Percentiles rank a stretch among this genome's conserved stretches.
These are phyloP conservation scores for Dendrolimus punctatus DNA, from an alignment of 1,140 invertebrate genomes.

Conservation along the genomic window DNA sequence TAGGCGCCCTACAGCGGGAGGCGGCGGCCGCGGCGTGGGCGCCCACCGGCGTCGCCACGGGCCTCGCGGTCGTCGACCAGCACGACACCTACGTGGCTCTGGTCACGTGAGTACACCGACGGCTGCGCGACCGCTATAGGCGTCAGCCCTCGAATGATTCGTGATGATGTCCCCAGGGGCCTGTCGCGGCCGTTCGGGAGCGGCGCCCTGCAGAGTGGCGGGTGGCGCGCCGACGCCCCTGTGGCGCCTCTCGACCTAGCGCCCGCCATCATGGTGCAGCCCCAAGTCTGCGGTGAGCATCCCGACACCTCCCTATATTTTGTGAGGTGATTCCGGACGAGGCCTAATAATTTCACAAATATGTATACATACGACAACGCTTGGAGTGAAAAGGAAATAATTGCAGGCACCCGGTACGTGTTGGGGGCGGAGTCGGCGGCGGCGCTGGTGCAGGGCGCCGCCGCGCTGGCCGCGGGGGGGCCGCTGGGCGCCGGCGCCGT, in stretches of 20 bases:
- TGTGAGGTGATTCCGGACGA: neutral
- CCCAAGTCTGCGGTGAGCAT: slow-evolving; percentile 37
- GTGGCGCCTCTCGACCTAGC: slow-evolving; percentile 37
- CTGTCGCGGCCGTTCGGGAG: slow-evolving; percentile 38
- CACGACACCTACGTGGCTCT: slow-evolving; percentile 80
- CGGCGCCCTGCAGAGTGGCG: slow-evolving; percentile 9
- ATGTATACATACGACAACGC: too few species aligned
- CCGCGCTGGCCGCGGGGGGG: slow-evolving; percentile 21
- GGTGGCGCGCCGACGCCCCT: slow-evolving; percentile 29
- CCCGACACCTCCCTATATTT: neutral
- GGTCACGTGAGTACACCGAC: slow-evolving; percentile 74
- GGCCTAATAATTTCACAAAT: too few species aligned
- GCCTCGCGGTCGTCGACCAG: slow-evolving; percentile 77
- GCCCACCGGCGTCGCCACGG: slow-evolving; percentile 67
- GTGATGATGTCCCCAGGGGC: slow-evolving; percentile 20
- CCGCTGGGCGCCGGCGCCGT: slow-evolving; percentile 14
- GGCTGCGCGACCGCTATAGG: neutral
- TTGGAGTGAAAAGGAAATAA: too few species aligned
- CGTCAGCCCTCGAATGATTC: too few species aligned
- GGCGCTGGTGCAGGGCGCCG: slow-evolving; percentile 31
- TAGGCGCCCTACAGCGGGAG: slow-evolving; percentile 32
- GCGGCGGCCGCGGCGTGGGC: slow-evolving; percentile 20
- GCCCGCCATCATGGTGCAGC: slow-evolving; percentile 40
- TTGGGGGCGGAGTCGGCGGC: slow-evolving; percentile 35
- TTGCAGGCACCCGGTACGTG: slow-evolving; percentile 40